Base-by-base conservation (phyloP, 2,797 vertebrate genomes). In the Onychomys arenicola region DNA sequence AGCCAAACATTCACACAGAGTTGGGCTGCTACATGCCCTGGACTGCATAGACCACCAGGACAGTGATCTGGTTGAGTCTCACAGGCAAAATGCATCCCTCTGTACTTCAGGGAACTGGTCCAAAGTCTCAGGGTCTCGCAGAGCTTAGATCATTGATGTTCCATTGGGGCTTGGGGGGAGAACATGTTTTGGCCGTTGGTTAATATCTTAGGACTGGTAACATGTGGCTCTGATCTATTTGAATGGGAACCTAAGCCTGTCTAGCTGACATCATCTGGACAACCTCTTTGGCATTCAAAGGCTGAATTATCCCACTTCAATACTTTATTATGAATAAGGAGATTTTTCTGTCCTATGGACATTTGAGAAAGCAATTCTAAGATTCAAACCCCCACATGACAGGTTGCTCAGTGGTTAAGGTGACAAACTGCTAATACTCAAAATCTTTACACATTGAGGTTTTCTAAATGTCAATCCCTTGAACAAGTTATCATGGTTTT, bases 221-320 rank as follows among this genome's bases (percentile, higher is more conserved):
- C 71, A 92, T 96, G 82, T 92, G 94, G 69, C 94, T 96, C 96
- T 94, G 71, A 95, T 96, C 93, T 84, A 63, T 63, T 71, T 77
- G 88, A 94, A 73, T 63, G 46, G 59, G 69, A 89, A 80, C 11
- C 32, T 73, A 37, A 49, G 76, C 89, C 57, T 94, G 13, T 90
- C 91, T 87, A 89, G 71, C 94, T 92, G 93, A 93, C 85, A 59
- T 96, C 76, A 95, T 90, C 89, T 71, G 71, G 40, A 95, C 11
- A 87, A 3, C 49, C 52, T 80, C 57, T 84, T 85, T 91, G 69
- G 63, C 90, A 37, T 65, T 82, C 2, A 23, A 67, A 27, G 61
- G 40, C 10, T 67, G 71, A 94, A 76, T 78, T 86, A 77, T 49
- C 27, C 19, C 76, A 14, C 88, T 32, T 88, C 55, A 61, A 46